phyloP scores from a whole-genome alignment of 2,888 invertebrate genomes.

The Boloria selene region DNA sequence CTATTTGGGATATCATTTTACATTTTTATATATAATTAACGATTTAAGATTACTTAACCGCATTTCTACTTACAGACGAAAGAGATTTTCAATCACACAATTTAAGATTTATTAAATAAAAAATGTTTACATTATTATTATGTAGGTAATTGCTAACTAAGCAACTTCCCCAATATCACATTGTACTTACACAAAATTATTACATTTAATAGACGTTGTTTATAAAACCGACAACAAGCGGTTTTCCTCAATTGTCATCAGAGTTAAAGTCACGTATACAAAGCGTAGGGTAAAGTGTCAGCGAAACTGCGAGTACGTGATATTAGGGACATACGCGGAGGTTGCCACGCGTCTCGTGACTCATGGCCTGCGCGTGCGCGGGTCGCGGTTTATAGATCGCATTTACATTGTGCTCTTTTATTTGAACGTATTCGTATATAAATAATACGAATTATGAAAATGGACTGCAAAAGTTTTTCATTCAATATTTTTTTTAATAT shows the following conservation, averaged over 20 bases:
- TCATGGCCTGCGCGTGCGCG: constrained; percentile 32
- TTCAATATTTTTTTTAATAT: no score
- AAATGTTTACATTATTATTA: background rate
- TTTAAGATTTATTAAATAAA: background rate
- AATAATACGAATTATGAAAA: no score
- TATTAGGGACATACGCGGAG: constrained; percentile 31
- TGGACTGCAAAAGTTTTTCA: no score
- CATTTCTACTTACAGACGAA: no score
- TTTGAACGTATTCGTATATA: background rate
- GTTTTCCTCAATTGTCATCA: constrained; percentile 41
- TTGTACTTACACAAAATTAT: constrained; percentile 8
- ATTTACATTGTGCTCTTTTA: constrained; percentile 9
- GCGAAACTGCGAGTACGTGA: constrained; percentile 37
- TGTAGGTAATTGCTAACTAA: constrained; percentile 5
- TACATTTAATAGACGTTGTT: constrained; percentile 19
- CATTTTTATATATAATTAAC: no score
- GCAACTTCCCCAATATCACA: background rate
- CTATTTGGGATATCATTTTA: no score
- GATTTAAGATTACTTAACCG: no score
- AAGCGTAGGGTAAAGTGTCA: constrained; percentile 37
- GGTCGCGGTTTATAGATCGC: constrained; percentile 16
- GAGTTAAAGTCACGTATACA: constrained; percentile 37
- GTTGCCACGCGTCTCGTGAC: constrained; percentile 34
- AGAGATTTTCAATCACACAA: no score
- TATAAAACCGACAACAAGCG: constrained; percentile 26